Conservation (phyloP, 2,797 vertebrate genomes). For the Nannoperca obscura region DNA sequence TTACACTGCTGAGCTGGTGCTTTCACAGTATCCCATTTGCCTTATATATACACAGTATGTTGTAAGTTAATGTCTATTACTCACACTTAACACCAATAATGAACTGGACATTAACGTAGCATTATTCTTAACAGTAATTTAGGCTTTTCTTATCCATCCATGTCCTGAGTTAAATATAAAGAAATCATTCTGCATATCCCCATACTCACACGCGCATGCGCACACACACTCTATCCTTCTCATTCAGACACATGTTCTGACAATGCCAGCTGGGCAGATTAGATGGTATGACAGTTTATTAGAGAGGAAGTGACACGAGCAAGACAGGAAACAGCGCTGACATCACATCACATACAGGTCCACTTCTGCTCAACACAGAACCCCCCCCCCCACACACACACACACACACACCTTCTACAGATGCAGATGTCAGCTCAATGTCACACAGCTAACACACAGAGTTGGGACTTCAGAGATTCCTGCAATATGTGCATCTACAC, state of each 20-base stretch:
- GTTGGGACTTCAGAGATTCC: constrained; percentile 21
- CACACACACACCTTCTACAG: background rate
- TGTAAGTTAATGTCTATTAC: background rate
- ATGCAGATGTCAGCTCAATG: constrained; percentile 41
- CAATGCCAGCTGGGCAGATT: constrained; percentile 66
- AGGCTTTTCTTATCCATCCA: background rate
- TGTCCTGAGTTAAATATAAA: background rate
- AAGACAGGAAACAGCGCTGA: constrained; percentile 48
- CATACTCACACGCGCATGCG: constrained; percentile 4
- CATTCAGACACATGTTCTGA: constrained; percentile 45
- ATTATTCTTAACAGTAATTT: background rate
- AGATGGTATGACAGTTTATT: constrained; percentile 70
- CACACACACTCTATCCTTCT: constrained; percentile 24
- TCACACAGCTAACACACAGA: constrained; percentile 18
- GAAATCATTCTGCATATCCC: constrained; percentile 8
- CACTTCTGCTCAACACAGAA: constrained; percentile 30
- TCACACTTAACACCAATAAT: background rate
- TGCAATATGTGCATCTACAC: background rate
- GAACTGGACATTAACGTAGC: background rate
- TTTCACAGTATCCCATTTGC: background rate
- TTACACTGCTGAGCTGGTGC: background rate
- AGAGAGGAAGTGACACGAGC: constrained; percentile 69
- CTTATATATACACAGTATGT: background rate
- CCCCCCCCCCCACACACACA: constrained; percentile 2
- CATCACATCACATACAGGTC: constrained; percentile 43